A percentile compares a stretch with the other conserved stretches of the same genome.
Conservation (phyloP, 2,888 invertebrate genomes). For the Amaurobius ferox region DNA sequence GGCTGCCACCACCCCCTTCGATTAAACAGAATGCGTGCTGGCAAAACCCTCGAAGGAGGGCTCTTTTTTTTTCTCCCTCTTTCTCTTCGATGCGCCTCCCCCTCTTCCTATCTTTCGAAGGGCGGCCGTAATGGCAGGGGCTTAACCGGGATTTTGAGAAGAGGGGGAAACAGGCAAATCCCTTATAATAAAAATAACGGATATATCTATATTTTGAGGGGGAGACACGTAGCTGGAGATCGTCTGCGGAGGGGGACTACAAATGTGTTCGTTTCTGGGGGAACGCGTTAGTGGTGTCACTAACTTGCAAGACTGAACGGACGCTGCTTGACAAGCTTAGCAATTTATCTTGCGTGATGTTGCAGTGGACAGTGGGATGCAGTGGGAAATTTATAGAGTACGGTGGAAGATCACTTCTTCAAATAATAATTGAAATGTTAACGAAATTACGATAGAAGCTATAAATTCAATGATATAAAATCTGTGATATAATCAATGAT, state of each 20-base stretch:
- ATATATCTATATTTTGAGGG: constrained; percentile 65
- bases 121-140: constrained; percentile 67
- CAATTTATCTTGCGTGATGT: constrained; percentile 14
- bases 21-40: constrained; percentile 64
- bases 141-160: constrained; percentile 64
- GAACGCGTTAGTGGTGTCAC: constrained; percentile 3
- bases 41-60: constrained; percentile 29
- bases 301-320: constrained; percentile 21
- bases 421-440: no score
- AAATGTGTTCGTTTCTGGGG: constrained; percentile 8
- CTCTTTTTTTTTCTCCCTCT: constrained; percentile 13
- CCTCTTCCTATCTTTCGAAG: constrained; percentile 11
- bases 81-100: background rate
- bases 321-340: constrained; percentile 2
- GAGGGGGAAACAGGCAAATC: constrained; percentile 50
- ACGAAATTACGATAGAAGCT: no score
- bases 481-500: no score
- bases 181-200: constrained; percentile 71
- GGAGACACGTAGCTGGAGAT: constrained; percentile 39
- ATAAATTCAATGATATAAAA: no score
- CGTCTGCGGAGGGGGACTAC: constrained; percentile 10
- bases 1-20: constrained; percentile 33
- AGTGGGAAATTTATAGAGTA: background rate
- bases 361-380: background rate
- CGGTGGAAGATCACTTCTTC: no score